Base-by-base conservation (phyloP, 1,140 invertebrate genomes). In the Calosoma granatense region DNA sequence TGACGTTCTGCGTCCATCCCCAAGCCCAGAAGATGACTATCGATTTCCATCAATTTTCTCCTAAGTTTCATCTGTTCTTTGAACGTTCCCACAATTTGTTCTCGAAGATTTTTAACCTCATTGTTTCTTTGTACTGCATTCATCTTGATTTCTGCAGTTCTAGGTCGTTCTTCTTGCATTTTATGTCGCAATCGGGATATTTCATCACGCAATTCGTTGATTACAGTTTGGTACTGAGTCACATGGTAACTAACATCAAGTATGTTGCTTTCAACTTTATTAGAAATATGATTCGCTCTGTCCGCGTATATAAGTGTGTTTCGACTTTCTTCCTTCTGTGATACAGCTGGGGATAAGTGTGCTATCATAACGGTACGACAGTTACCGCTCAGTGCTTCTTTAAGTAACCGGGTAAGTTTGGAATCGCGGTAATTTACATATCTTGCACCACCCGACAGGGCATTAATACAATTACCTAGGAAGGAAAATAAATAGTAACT, bases 391-490 rank as follows among this genome's bases (percentile, higher is more conserved):
- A 97, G 74, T 0, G 92, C 90, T 65, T 97, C 87, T 59, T 89
- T 88, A 23, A 91, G 70, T 36, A 91, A 67, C 9, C 87, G 75
- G 0, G 94, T 98, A 39, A 98, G 74, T 73, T 98, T 98, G 11
- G 92, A 95, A 71, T 98, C 94, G 2, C 94, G 80, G 70, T 91
- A 97, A 75, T 97, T 97, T 0, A 97, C 91, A 68, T 94, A 97
- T 63, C 84, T 74, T 26, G 90, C 89, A 14, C 86, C 86, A 15
- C 84, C 85, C 1, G 86, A 91, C 2, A 97, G 72, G 0, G 93
- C 93, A 72, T 94, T 97, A 62, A 97, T 97, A 65, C 93, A 95
- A 75, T 97, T 98, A 0, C 92, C 94, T 21, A 98, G n/a, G n/a
- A n/a, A n/a, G n/a, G n/a, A n/a, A n/a, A n/a, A n/a, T n/a, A n/a